A percentile compares a stretch with the other conserved stretches of the same genome.
Conservation (phyloP, 2,888 invertebrate species). For the Ichneumoninae sp. region DNA sequence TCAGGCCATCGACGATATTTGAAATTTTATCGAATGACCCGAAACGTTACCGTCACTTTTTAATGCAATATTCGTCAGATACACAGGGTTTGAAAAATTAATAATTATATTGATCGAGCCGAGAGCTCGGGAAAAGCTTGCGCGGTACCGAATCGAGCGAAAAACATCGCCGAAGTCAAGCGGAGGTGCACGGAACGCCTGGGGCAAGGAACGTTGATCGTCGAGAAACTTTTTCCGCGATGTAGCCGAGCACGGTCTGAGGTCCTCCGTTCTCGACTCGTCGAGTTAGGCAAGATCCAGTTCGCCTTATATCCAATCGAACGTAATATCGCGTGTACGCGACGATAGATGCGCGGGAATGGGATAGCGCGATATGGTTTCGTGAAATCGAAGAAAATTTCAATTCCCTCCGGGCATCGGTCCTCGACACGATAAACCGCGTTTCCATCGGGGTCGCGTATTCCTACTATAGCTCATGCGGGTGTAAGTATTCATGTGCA, state of each 20-base stretch:
- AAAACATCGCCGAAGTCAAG: constrained; percentile 37
- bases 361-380: neutral
- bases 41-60: neutral
- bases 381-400: constrained; percentile 49
- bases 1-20: too few relatives aligned
- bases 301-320: constrained; percentile 48
- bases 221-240: constrained; percentile 37
- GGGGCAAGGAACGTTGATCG: constrained; percentile 20
- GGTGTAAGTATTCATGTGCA: constrained; percentile 5
- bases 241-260: constrained; percentile 11
- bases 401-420: constrained; percentile 36
- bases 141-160: constrained; percentile 2
- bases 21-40: too few relatives aligned
- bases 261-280: neutral
- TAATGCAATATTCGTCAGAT: too few relatives aligned
- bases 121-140: neutral
- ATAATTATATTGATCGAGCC: neutral
- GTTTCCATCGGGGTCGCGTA: constrained; percentile 19
- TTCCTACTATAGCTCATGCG: constrained; percentile 14
- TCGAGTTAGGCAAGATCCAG: constrained; percentile 28
- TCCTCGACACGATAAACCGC: constrained; percentile 30
- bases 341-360: constrained; percentile 14
- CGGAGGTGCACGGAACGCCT: constrained; percentile 16
- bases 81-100: neutral
- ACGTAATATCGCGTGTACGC: constrained; percentile 24